phyloP scores from a whole-genome alignment of 2,888 invertebrate species.

The Heliconius hortense region DNA sequence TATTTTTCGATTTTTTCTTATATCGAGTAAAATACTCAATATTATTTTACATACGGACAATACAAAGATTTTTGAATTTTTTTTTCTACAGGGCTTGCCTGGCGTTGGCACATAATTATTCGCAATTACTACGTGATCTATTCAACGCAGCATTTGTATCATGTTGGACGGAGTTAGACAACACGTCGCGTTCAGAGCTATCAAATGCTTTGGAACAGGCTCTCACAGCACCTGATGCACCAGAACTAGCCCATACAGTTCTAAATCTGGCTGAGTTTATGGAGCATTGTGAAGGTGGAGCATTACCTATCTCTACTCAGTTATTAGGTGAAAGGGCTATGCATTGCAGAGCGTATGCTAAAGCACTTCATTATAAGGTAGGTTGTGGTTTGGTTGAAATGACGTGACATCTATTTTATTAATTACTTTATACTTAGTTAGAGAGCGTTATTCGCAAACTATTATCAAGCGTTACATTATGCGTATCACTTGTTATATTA shows the following conservation, averaged over 20 bases:
- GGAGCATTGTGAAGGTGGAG: constrained; percentile 99
- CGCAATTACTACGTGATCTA: constrained; percentile 96
- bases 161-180: constrained; percentile 97
- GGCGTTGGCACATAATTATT: constrained; percentile 95
- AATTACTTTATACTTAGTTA: neutral
- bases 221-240: constrained; percentile 94
- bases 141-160: constrained; percentile 99
- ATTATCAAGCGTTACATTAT: no score
- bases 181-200: constrained; percentile 90
- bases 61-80: neutral
- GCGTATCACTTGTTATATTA: no score
- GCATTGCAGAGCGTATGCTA: constrained; percentile 91
- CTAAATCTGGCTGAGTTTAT: constrained; percentile 99
- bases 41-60: no score
- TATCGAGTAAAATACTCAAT: neutral
- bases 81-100: constrained; percentile 88
- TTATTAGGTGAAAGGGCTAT: constrained; percentile 96
- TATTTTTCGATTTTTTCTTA: neutral
- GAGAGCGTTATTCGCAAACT: no score
- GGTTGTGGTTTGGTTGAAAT: constrained; percentile 6
- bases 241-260: constrained; percentile 97
- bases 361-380: constrained; percentile 84
- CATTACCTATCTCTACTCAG: constrained; percentile 93
- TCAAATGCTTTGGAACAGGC: constrained; percentile 94
- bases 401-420: neutral